Percentiles rank a stretch among this genome's conserved stretches.
Conservation (phyloP, 2,888 invertebrate genomes). For the Xestia sexstrigata region DNA sequence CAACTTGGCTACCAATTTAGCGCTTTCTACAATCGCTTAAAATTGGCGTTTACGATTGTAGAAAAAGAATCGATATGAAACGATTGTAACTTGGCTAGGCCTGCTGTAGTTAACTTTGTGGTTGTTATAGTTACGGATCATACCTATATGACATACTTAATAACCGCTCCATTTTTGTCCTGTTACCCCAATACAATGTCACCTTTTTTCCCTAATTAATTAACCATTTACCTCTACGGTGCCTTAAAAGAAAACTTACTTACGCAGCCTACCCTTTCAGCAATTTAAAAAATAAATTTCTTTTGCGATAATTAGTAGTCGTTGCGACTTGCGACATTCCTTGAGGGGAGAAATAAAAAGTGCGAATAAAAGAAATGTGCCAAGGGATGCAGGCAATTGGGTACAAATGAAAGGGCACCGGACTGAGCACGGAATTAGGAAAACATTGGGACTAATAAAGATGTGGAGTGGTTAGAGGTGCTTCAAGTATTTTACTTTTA, state of each 20-base stretch:
- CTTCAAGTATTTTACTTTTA: too few species aligned
- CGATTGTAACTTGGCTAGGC: too few species aligned
- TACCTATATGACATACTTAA: slow-evolving; percentile 7
- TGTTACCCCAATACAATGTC: slow-evolving; percentile 21
- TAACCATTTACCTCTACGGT: slow-evolving; percentile 45
- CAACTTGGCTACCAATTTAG: too few species aligned
- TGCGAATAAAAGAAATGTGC: slow-evolving; percentile 87
- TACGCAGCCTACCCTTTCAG: slow-evolving; percentile 56
- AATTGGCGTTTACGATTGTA: too few species aligned
- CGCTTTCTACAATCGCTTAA: too few species aligned
- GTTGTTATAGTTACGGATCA: slow-evolving; percentile 2
- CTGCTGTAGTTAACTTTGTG: background rate
- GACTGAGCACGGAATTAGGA: slow-evolving; percentile 83
- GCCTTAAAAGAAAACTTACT: slow-evolving; percentile 64
- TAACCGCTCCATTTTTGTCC: background rate
- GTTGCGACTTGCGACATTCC: slow-evolving; percentile 76
- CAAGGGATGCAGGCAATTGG: slow-evolving; percentile 87
- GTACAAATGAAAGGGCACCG: slow-evolving; percentile 87
- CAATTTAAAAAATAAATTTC: slow-evolving; percentile 74
- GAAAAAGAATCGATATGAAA: too few species aligned
- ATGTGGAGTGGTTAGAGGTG: slow-evolving; percentile 66
- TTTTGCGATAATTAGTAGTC: slow-evolving; percentile 80
- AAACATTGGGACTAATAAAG: slow-evolving; percentile 76
- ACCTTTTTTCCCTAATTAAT: slow-evolving; percentile 31
- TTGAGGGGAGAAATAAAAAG: slow-evolving; percentile 81